A percentile compares a stretch with the other conserved stretches of the same genome.
Evolutionary conservation across 2,797 vertebrate species (phyloP).

Genomic region (Melanotaenia maccullochi): DNA sequence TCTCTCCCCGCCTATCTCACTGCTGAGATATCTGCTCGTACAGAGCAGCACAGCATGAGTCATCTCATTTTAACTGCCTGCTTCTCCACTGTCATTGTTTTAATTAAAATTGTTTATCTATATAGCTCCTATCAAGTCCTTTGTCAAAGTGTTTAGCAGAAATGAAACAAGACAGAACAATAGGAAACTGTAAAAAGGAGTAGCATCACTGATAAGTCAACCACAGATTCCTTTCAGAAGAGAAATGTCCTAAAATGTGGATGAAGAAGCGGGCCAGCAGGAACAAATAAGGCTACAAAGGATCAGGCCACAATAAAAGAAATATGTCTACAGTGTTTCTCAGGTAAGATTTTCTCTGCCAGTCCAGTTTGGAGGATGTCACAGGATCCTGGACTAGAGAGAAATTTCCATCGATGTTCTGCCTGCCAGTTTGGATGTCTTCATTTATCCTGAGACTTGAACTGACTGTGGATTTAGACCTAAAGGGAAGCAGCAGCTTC

Average conservation of each 20-base stretch:
- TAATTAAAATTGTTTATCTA: neutral
- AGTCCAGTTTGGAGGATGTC: neutral
- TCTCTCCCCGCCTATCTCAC: constrained; percentile 10
- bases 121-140: neutral
- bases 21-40: constrained; percentile 28
- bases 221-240: neutral
- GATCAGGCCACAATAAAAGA: neutral
- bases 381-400: neutral
- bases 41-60: constrained; percentile 1
- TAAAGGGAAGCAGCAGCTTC: no score
- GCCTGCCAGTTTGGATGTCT: neutral
- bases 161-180: neutral
- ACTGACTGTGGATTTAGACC: neutral
- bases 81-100: neutral
- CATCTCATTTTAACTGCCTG: constrained; percentile 18
- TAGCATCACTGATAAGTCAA: neutral
- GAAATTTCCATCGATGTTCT: neutral
- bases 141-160: neutral
- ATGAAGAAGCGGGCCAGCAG: neutral
- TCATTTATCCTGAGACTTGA: neutral
- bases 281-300: neutral
- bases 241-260: neutral
- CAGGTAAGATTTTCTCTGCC: neutral
- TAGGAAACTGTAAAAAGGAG: neutral
- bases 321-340: no score